A percentile compares a stretch with the other conserved stretches of the same genome.
Evolutionary conservation across 2,888 invertebrate species (phyloP).

Genomic region (Buathra laborator): DNA sequence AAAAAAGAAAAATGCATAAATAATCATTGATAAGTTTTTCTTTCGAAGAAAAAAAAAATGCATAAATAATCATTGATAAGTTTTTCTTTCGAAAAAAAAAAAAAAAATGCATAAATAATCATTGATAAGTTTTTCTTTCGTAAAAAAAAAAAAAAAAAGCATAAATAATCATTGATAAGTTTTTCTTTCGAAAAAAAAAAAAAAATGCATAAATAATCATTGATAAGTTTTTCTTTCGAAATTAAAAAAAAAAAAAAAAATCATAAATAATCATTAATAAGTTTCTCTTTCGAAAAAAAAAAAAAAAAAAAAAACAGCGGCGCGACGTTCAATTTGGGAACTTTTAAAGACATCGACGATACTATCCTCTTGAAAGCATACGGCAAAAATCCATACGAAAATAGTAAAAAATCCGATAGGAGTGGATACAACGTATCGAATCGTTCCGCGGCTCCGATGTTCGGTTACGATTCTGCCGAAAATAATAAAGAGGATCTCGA

Average conservation of each 20-base stretch:
- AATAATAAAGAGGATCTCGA: constrained; percentile 31
- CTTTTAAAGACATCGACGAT: constrained; percentile 56
- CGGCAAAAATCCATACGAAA: constrained; percentile 48
- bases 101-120: too few relatives aligned
- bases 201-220: too few relatives aligned
- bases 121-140: too few relatives aligned
- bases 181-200: not conserved
- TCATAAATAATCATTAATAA: not conserved
- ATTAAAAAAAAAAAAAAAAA: not conserved
- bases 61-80: too few relatives aligned
- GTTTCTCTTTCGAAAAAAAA: not conserved
- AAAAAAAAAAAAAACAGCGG: constrained; percentile 25
- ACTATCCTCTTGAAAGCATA: constrained; percentile 48
- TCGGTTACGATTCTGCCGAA: constrained; percentile 33
- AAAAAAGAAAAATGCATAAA: not conserved
- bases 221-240: too few relatives aligned
- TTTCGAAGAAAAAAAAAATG: not conserved
- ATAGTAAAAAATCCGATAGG: not conserved
- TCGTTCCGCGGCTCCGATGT: constrained; percentile 22
- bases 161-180: not conserved
- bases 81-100: not conserved
- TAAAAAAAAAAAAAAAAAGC: not conserved
- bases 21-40: not conserved
- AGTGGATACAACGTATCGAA: constrained; percentile 36
- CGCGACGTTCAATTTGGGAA: constrained; percentile 30